Conservation (phyloP, 1,140 invertebrate genomes). For the Cheumatopsyche charites region DNA sequence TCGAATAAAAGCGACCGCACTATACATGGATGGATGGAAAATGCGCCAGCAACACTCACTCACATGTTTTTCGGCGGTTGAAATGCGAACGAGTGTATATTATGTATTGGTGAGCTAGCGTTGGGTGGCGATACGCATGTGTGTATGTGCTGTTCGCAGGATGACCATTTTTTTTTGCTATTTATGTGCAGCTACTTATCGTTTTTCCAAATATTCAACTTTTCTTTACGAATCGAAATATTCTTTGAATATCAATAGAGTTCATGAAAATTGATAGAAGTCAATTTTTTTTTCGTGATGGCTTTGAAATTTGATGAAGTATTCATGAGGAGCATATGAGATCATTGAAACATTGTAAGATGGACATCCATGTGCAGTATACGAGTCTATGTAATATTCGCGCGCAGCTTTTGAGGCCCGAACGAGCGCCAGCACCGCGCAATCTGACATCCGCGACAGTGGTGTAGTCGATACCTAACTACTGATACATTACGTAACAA, state of each 20-base stretch:
- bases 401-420: conserved; percentile 46
- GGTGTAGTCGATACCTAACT: conserved; percentile 32
- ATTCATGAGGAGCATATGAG: too few relatives aligned
- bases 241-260: too few relatives aligned
- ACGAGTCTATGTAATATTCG: conserved; percentile 40
- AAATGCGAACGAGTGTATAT: background rate
- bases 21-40: background rate
- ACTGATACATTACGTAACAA: background rate
- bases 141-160: background rate
- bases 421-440: conserved; percentile 46
- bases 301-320: too few relatives aligned
- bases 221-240: too few relatives aligned
- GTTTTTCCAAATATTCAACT: too few relatives aligned
- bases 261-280: too few relatives aligned
- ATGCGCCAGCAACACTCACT: background rate
- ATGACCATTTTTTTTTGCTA: background rate
- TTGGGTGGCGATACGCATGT: background rate
- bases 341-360: background rate
- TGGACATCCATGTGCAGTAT: conserved; percentile 10
- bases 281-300: too few relatives aligned
- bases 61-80: background rate
- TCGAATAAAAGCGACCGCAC: background rate
- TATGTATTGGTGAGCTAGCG: background rate
- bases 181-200: too few relatives aligned
- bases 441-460: conserved; percentile 48